These are phyloP conservation scores for Brachyalestes nurse DNA, from an alignment of 2,797 vertebrate genomes.

Conservation along the genomic window DNA sequence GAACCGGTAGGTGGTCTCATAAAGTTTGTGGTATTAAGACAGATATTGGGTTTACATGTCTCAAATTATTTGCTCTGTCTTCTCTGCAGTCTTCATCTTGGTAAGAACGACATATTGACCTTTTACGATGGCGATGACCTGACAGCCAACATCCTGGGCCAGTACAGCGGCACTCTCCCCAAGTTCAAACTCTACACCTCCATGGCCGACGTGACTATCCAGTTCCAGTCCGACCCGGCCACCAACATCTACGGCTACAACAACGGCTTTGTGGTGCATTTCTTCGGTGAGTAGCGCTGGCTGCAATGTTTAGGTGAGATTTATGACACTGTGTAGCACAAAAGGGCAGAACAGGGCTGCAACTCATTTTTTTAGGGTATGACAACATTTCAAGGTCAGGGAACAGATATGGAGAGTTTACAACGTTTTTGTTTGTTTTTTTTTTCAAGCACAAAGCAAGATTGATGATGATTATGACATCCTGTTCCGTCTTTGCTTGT, in stretches of 20 bases:
- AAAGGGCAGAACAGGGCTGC: not conserved
- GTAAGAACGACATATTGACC: slow-evolving; percentile 89
- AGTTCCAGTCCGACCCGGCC: slow-evolving; percentile 96
- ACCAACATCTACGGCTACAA: slow-evolving; percentile 88
- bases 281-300: slow-evolving; percentile 84
- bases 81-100: slow-evolving; percentile 82
- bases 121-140: slow-evolving; percentile 97
- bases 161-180: slow-evolving; percentile 85
- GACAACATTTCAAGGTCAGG: slow-evolving; percentile 24
- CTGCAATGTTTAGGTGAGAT: not conserved
- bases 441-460: not conserved
- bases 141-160: slow-evolving; percentile 93
- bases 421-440: not conserved
- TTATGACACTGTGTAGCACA: not conserved
- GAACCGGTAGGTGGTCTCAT: too few species aligned
- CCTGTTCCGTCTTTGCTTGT: slow-evolving; percentile 25
- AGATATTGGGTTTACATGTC: not conserved
- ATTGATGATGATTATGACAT: not conserved
- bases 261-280: slow-evolving; percentile 94
- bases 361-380: not conserved
- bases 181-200: slow-evolving; percentile 94
- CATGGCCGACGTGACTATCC: slow-evolving; percentile 92
- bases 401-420: not conserved
- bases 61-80: not conserved
- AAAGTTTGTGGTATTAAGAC: too few species aligned